Evolutionary conservation across 2,113 vertebrate species (phyloP).

Genomic region (Synchiropus splendidus): DNA sequence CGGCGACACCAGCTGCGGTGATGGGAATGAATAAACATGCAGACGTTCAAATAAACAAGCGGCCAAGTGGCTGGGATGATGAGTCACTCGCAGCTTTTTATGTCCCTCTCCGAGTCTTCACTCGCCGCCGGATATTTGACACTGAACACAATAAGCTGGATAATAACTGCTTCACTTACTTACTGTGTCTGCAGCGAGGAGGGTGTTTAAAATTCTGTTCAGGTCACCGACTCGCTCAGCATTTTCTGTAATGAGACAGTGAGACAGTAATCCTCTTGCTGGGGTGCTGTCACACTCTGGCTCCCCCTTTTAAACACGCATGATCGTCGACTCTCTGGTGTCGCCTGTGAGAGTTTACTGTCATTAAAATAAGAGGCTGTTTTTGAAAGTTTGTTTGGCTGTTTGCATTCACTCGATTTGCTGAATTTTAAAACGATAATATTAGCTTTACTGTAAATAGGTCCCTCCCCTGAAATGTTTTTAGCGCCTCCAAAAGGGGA

Average conservation of each 20-base stretch:
- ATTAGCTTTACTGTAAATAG: too few relatives aligned
- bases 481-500: too few relatives aligned
- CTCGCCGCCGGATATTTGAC: too few relatives aligned
- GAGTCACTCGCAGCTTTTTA: slow-evolving; percentile 17
- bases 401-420: too few relatives aligned
- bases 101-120: slow-evolving; percentile 5
- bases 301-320: too few relatives aligned
- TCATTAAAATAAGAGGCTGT: too few relatives aligned
- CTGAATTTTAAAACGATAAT: too few relatives aligned
- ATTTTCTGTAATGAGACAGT: slow-evolving; percentile 11
- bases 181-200: slow-evolving; percentile 1
- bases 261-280: slow-evolving; percentile 11
- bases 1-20: background rate
- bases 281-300: too few relatives aligned
- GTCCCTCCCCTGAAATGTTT: too few relatives aligned
- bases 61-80: background rate
- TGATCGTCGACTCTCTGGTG: too few relatives aligned
- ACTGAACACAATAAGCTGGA: slow-evolving; percentile 3
- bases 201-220: slow-evolving; percentile 16
- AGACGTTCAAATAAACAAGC: slow-evolving; percentile 12
- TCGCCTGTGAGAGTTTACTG: too few relatives aligned
- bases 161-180: slow-evolving; percentile 1
- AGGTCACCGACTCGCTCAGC: slow-evolving; percentile 10
- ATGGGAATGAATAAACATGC: slow-evolving; percentile 10
- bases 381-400: too few relatives aligned